Base-by-base conservation (phyloP, 2,113 vertebrate genomes). In the Blennius ocellaris region DNA sequence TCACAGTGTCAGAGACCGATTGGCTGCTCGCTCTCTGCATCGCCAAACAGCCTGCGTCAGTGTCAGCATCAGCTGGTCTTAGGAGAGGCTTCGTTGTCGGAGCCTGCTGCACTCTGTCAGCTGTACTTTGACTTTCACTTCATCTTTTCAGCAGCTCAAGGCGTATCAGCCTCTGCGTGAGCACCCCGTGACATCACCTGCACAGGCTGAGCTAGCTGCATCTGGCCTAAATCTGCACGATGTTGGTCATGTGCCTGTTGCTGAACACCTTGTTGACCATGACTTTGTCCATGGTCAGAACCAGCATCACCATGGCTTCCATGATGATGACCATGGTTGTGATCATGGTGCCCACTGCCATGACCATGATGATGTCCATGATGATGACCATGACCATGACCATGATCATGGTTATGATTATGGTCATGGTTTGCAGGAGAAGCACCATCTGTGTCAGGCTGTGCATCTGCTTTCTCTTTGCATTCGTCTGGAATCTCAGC, bases 51-150 rank as follows among this genome's bases (percentile, higher is more conserved):
- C 89, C 94, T 95, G 75, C 97, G 95, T 75, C 98, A 99, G 82
- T 98, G 96, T 90, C 98, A 99, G 89, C 96, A 97, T 94, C 98
- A 99, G 91, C 93, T 96, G 76, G 90, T 82, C 11, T 91, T 41
- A 4, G 81, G 51, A 58, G 2, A 5, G 56, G 79, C 76, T 9
- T 69, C 63, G 3, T 51, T 57, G 36, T 87, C 92, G 69, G 91
- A 87, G 78, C 79, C 85, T 48, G 55, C 66, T 82, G 82, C 53
- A 92, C 91, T 82, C 10, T 94, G 93, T 94, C 98, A 99, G 89
- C 84, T 94, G 91, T 94, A 85, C 70, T 93, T 92, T 21, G 92
- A 93, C 70, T 94, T 94, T 81, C 97, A 99, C 69, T 36, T 91
- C 11, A 3, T 57, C 78, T 72, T 92, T 4, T 78, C 64, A 17